Conservation (phyloP, 2,797 vertebrate species). For the Takifugu rubripes region DNA sequence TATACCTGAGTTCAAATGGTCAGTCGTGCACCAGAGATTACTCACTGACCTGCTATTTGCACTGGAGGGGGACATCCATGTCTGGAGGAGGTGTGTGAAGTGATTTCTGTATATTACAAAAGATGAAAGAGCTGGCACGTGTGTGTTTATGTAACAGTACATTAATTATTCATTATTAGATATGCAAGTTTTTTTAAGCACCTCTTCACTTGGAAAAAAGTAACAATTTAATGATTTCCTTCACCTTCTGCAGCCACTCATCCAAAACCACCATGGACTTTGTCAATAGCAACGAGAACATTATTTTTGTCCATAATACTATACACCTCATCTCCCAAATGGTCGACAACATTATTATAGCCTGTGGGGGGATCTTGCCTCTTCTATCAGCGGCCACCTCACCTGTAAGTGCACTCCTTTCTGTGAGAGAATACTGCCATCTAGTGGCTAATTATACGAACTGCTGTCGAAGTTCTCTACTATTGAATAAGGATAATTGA, state of each 20-base stretch:
- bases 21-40: slow-evolving; percentile 95
- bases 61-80: slow-evolving; percentile 94
- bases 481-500: background rate
- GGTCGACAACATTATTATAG: slow-evolving; percentile 98
- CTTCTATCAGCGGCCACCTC: slow-evolving; percentile 92
- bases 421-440: slow-evolving; percentile 45
- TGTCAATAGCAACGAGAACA: slow-evolving; percentile 98
- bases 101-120: slow-evolving; percentile 10
- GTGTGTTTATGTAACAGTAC: background rate
- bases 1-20: slow-evolving; percentile 99
- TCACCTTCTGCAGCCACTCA: slow-evolving; percentile 85
- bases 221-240: background rate
- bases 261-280: slow-evolving; percentile 99
- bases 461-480: background rate
- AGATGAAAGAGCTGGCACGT: too few species aligned
- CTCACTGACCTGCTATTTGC: slow-evolving; percentile 95
- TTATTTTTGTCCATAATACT: slow-evolving; percentile 99
- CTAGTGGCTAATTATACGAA: slow-evolving; percentile 47
- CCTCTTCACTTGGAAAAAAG: background rate
- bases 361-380: slow-evolving; percentile 89
- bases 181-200: background rate
- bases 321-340: slow-evolving; percentile 99
- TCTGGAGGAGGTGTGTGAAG: slow-evolving; percentile 91
- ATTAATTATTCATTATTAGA: background rate
- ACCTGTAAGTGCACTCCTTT: slow-evolving; percentile 62